Base-by-base conservation (phyloP, 1,140 invertebrate genomes). In the Drosophila equinoxialis region DNA sequence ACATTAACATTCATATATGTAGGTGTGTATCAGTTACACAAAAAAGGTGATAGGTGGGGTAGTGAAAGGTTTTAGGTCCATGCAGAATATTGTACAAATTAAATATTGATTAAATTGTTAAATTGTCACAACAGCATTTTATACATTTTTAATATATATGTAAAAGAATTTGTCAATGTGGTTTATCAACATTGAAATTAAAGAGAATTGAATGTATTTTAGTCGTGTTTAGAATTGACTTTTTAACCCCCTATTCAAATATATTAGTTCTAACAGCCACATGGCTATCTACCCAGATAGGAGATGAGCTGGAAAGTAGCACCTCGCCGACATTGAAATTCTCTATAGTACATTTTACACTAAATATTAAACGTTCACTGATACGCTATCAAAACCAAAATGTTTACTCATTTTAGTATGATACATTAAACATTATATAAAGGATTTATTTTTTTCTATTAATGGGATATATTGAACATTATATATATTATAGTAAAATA, bases 71-170 rank as follows among this genome's bases (percentile, higher is more conserved):
- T 51, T 51, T 51, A 51, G 45, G 7, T 23, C 20, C 41, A 60
- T 45, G 14, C 4, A 14, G 39, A 59, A 23, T 39, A 37, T 26
- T 35, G 67, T 59, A 58, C 55, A 75, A 77, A 78, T 78, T 77
- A 77, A 78, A 78, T 67, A 77, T 72, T 55, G 65, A 77, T 77
- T 71, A 63, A 67, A 71, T 51, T 72, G 65, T 65, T 37, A 77
- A 70, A 77, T 45, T 77, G 68, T 63, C 74, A 65, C 68, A 66
- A 71, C 55, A 67, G 62, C 62, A 64, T 51, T 51, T 51, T 51
- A n/a, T 51, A 51, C 45, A 51, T 51, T 23, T 51, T 51, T 23
- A 23, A 51, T 51, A 51, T 20, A 51, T 23, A 23, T 20, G 14
- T 17, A 48, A 51, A 23, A 23, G 45, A 51, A 23, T 51, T 51